phyloP scores from a whole-genome alignment of 2,888 invertebrate genomes.

The Flexamia atlantica region DNA sequence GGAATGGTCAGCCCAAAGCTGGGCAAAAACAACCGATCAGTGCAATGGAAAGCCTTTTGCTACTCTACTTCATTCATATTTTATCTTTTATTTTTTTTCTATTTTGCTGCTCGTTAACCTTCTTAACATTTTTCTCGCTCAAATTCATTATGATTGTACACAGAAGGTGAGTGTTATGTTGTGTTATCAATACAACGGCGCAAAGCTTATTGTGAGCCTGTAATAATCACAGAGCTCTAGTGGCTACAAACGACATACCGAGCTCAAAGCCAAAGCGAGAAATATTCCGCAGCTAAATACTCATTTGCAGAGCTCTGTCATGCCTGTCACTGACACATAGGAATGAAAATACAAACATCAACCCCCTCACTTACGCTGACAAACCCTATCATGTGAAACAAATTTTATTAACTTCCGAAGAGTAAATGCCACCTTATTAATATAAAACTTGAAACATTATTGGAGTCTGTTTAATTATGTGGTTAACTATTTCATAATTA shows the following conservation, averaged over 20 bases:
- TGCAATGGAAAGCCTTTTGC: neutral
- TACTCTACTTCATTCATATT: neutral
- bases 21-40: slow-evolving; percentile 37
- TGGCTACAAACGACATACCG: neutral
- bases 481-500: too few species aligned
- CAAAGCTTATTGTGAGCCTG: too few species aligned
- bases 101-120: too few species aligned
- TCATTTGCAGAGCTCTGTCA: slow-evolving; percentile 10
- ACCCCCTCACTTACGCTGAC: neutral
- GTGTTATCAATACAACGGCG: too few species aligned
- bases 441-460: too few species aligned
- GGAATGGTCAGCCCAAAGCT: slow-evolving; percentile 12
- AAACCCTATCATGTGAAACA: neutral
- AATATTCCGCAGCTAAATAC: slow-evolving; percentile 5
- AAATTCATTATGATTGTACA: too few species aligned
- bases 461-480: too few species aligned
- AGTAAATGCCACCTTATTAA: too few species aligned
- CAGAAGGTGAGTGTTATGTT: too few species aligned
- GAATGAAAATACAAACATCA: neutral
- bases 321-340: neutral
- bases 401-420: too few species aligned
- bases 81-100: neutral
- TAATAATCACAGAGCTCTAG: neutral
- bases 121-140: too few species aligned
- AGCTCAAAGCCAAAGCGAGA: slow-evolving; percentile 1